Conservation (phyloP, 2,797 vertebrate genomes). For the Acanthurus tractus region DNA sequence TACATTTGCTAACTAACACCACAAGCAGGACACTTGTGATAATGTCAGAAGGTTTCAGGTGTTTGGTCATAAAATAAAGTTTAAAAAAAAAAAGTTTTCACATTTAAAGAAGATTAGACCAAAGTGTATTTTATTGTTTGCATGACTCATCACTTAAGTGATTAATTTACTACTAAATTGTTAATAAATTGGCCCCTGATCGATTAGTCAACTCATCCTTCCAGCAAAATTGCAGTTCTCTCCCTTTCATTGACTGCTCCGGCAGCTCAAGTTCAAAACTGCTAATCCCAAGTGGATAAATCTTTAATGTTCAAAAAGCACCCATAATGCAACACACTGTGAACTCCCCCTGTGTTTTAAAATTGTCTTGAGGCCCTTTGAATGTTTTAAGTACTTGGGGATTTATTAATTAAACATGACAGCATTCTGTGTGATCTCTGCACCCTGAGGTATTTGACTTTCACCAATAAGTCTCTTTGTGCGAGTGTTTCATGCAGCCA, state of each 20-base stretch:
- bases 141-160: neutral
- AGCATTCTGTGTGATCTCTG: constrained; percentile 64
- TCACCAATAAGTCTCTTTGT: constrained; percentile 45
- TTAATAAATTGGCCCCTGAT: constrained; percentile 2
- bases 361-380: constrained; percentile 38
- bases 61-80: too few species aligned
- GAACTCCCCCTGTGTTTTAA: constrained; percentile 32
- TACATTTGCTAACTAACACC: neutral
- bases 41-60: neutral
- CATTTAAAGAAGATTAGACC: neutral
- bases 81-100: neutral
- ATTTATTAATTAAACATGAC: constrained; percentile 72
- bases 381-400: constrained; percentile 58
- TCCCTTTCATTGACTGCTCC: neutral
- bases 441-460: constrained; percentile 54
- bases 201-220: constrained; percentile 1
- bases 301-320: constrained; percentile 49
- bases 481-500: constrained; percentile 28
- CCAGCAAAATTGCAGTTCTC: too few species aligned
- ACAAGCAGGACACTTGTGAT: neutral
- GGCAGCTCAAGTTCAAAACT: neutral
- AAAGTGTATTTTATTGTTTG: neutral
- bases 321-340: constrained; percentile 28
- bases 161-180: neutral
- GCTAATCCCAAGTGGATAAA: constrained; percentile 43